Evolutionary conservation across 1,140 invertebrate species (phyloP), one percentile per base, ranked within the genome.

Genomic region (Ceratina japonica): DNA sequence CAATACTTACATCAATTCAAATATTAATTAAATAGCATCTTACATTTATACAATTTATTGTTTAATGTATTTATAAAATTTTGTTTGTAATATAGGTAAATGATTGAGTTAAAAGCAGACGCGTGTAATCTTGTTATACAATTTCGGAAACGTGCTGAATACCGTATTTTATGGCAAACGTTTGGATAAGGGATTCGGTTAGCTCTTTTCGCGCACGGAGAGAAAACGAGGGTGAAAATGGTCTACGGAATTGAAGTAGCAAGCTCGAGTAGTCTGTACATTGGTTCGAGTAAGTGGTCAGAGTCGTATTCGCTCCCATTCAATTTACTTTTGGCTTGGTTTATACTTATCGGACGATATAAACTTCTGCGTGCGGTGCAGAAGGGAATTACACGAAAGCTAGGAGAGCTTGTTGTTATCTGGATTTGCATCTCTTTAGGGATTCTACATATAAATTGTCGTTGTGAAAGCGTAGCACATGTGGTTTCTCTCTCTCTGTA

Each of bases 311-410:
- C n/a, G 20, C n/a, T n/a, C 4, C 22, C 15, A 61, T 72, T 61
- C 56, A n/a, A 49, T 61, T 61, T 49, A 49, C 70, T 49, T 49
- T 49, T 37, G 22, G 22, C 37, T 72, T 24, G 37, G 10, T 31
- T 12, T 49, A 72, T 4, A 7, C 37, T 49, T 72, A 61, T 72
- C 70, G 1, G 37, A 37, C 12, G 70, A 61, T 72, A 72, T 72
- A 72, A 72, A 72, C 61, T 72, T 61, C 37, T 49, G 16, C 44
- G 24, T 37, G 20, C 18, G 31, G 37, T 44, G 69, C 12, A 27
- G 37, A 61, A 72, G 20, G 37, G 37, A 18, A 61, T 49, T 61
- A 31, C 18, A 22, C 10, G 58, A 61, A 72, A 49, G 70, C 70
- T 5, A 24, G 20, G 24, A 22, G 44, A 59, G 52, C 56, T 20